Evolutionary conservation across 92 coral and sea anemone species (phyloP).

Genomic region (Phenganax subtilis): DNA sequence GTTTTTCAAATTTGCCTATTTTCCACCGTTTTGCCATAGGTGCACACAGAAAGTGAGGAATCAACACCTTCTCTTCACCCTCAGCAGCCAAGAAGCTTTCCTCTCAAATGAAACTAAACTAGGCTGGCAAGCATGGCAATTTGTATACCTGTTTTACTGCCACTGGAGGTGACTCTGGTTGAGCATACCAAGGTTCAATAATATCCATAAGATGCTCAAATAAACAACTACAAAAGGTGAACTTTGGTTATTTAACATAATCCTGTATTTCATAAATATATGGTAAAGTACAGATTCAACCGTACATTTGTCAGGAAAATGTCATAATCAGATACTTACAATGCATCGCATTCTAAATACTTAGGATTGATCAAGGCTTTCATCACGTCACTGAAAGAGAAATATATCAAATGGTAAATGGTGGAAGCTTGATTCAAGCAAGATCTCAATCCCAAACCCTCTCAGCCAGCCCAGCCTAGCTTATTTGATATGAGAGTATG

Average conservation of each 20-base stretch:
- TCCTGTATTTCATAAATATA: background rate
- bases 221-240: slow-evolving; percentile 53
- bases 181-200: slow-evolving; percentile 88
- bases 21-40: no score
- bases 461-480: no score
- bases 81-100: no score
- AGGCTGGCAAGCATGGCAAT: background rate
- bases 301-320: background rate
- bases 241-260: background rate
- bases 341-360: slow-evolving; percentile 85
- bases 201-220: slow-evolving; percentile 90
- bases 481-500: no score
- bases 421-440: no score
- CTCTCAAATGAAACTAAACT: background rate
- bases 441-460: no score
- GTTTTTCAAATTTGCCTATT: background rate
- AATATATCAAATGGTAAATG: background rate
- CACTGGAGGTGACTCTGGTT: slow-evolving; percentile 37
- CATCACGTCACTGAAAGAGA: slow-evolving; percentile 51
- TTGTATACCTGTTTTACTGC: slow-evolving; percentile 38
- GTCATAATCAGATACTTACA: slow-evolving; percentile 60
- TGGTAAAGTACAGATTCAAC: background rate
- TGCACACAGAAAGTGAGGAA: no score
- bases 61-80: no score
- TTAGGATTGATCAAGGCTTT: slow-evolving; percentile 68